These are phyloP conservation scores for Sminthurinus aureus DNA, from an alignment of 2,888 invertebrate genomes.

Conservation along the genomic window DNA sequence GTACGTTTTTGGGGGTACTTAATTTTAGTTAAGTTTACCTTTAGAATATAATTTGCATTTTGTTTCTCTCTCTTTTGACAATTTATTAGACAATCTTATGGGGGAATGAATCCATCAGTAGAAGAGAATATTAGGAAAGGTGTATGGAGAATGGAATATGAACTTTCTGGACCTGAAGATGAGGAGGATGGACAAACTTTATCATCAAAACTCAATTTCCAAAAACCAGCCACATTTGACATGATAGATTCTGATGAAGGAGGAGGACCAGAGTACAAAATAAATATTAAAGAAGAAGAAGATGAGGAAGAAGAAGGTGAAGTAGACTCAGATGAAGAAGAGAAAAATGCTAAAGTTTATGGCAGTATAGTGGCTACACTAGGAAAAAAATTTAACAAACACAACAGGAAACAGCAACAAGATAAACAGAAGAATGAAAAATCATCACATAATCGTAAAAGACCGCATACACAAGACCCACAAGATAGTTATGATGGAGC, in stretches of 20 bases:
- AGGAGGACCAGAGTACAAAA: neutral
- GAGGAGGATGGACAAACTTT: neutral
- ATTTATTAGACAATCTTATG: constrained; percentile 83
- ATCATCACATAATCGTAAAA: neutral
- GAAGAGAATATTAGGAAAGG: constrained; percentile 68
- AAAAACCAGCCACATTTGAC: neutral
- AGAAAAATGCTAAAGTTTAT: neutral
- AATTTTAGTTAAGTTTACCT: too few relatives aligned
- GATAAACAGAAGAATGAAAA: neutral
- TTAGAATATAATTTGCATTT: too few relatives aligned
- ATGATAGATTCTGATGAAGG: constrained; percentile 7
- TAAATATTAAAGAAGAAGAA: neutral
- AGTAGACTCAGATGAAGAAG: constrained; percentile 10
- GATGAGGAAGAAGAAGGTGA: constrained; percentile 9
- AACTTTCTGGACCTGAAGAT: constrained; percentile 10
- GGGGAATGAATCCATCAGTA: constrained; percentile 92
- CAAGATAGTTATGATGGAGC: constrained; percentile 26
- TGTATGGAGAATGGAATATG: constrained; percentile 56
- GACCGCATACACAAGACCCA: constrained; percentile 20
- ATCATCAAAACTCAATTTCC: neutral
- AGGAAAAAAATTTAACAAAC: constrained; percentile 16
- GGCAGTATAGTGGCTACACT: constrained; percentile 32
- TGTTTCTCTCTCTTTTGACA: too few relatives aligned
- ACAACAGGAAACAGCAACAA: constrained; percentile 1
- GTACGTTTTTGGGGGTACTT: too few relatives aligned